These are phyloP conservation scores for Griposia aprilina DNA, from an alignment of 2,888 invertebrate species.

Conservation along the genomic window DNA sequence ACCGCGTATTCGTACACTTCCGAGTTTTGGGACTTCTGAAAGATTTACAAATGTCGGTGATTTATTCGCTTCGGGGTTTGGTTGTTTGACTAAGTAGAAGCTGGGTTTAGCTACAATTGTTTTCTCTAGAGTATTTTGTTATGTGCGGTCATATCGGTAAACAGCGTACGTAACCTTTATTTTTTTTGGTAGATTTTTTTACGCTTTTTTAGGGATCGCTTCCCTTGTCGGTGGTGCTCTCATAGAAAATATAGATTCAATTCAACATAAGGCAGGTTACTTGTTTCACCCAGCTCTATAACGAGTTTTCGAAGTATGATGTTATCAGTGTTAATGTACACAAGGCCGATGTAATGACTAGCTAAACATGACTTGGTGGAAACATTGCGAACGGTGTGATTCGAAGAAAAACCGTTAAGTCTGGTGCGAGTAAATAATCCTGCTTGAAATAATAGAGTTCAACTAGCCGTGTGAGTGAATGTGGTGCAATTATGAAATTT, in stretches of 20 bases:
- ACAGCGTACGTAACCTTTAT: neutral
- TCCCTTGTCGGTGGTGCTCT: neutral
- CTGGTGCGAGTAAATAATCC: constrained; percentile 32
- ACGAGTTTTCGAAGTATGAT: constrained; percentile 27
- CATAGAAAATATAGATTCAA: neutral
- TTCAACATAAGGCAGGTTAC: neutral
- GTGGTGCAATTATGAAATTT: constrained; percentile 42
- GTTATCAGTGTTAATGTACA: constrained; percentile 41
- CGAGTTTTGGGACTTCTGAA: constrained; percentile 48
- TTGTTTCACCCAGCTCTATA: neutral
- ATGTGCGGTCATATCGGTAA: neutral
- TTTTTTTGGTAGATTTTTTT: neutral
- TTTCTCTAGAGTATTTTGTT: constrained; percentile 36
- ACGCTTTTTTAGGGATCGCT: neutral
- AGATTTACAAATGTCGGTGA: constrained; percentile 61
- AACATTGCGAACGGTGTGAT: constrained; percentile 24
- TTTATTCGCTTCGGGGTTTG: constrained; percentile 52
- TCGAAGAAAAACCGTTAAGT: constrained; percentile 44
- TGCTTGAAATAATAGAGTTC: constrained; percentile 50
- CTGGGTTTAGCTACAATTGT: constrained; percentile 44
- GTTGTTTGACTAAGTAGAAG: constrained; percentile 48
- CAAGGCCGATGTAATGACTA: constrained; percentile 36
- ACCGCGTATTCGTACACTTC: constrained; percentile 38
- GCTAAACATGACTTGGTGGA: constrained; percentile 40
- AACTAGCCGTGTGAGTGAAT: constrained; percentile 36